These are phyloP conservation scores for Nothocercus julius DNA, from an alignment of 2,113 vertebrate species.

Conservation along the genomic window DNA sequence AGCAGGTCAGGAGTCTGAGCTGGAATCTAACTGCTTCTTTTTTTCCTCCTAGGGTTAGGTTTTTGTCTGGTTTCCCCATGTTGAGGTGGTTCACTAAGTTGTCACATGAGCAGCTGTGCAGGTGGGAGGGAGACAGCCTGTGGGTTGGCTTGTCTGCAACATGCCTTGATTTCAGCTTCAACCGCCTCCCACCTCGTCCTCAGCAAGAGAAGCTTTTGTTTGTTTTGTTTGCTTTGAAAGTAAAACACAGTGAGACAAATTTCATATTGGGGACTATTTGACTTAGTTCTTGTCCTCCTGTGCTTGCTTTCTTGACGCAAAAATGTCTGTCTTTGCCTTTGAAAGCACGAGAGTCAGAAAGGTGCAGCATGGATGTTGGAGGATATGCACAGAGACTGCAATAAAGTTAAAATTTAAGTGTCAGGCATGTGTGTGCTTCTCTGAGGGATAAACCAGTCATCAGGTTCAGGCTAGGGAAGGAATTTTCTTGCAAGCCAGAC, in stretches of 20 bases:
- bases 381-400: background rate
- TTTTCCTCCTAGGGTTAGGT: background rate
- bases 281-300: background rate
- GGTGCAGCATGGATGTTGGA: accelerated
- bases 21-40: background rate
- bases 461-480: background rate
- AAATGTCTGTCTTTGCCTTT: background rate
- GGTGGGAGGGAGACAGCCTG: background rate
- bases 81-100: background rate
- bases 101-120: accelerated
- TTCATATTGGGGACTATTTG: background rate
- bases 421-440: background rate
- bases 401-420: background rate
- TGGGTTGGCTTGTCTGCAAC: background rate
- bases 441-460: background rate
- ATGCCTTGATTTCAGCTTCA: background rate
- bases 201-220: background rate
- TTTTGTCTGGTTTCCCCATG: background rate
- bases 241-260: background rate
- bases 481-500: background rate
- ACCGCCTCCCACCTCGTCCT: background rate
- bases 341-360: background rate
- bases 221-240: background rate
- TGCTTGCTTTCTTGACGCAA: background rate
- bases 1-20: background rate